Evolutionary conservation across 2,113 vertebrate species (phyloP).

Genomic region (Puffinus mauretanicus): DNA sequence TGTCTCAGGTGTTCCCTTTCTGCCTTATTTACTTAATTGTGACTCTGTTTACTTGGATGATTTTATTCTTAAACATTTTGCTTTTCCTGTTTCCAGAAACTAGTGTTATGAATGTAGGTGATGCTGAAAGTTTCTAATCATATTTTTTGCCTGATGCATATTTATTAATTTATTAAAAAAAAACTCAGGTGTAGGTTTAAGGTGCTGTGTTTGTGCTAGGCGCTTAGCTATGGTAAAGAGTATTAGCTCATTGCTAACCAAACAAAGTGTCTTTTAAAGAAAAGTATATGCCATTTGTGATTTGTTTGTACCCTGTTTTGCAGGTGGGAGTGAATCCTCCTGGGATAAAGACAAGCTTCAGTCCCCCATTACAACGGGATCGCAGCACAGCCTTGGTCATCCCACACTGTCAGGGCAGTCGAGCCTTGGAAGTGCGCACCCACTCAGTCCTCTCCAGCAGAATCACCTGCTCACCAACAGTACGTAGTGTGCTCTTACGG

Average conservation of each 20-base stretch:
- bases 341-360: slow-evolving; percentile 91
- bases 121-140: neutral
- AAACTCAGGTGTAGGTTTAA: neutral
- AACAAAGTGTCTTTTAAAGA: neutral
- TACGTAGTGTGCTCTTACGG: slow-evolving; percentile 61
- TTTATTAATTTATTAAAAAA: neutral
- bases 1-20: neutral
- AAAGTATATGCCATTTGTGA: neutral
- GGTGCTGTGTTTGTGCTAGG: neutral
- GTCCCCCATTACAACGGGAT: slow-evolving; percentile 76
- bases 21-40: neutral
- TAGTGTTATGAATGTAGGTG: neutral
- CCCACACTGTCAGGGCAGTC: slow-evolving; percentile 73
- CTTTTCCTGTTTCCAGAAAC: neutral
- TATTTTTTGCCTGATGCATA: neutral
- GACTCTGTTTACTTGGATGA: neutral
- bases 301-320: slow-evolving; percentile 34
- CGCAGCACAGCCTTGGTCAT: slow-evolving; percentile 76
- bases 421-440: slow-evolving; percentile 71
- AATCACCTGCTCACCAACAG: slow-evolving; percentile 86
- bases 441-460: slow-evolving; percentile 82
- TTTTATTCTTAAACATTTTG: neutral
- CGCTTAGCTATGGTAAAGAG: neutral
- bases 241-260: neutral
- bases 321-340: slow-evolving; percentile 86